Evolutionary conservation across 2,797 vertebrate species (phyloP), one percentile per base, ranked within the genome.

Genomic region (Potorous gilbertii): DNA sequence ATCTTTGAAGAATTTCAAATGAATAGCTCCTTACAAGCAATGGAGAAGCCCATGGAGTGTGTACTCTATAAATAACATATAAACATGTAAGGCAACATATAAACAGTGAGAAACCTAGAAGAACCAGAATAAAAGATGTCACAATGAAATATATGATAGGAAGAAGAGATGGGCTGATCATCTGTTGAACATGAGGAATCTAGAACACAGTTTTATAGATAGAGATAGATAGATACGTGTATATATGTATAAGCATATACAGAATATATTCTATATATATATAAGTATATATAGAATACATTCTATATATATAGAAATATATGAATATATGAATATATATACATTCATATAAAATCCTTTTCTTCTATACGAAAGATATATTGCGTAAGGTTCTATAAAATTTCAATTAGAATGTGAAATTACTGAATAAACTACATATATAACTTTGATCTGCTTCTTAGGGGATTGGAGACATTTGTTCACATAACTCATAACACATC

Each of bases 381-480:
- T 91, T 57, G 34, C n/a, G 54, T 54, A 34, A 90, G 90, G 1
- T 1, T 34, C 2, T 94, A 21, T 56, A 66, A 93, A 95, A 92
- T 52, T 34, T 55, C 89, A 56, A 29, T 54, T 1, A 91, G 92
- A 95, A 94, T 74, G 54, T 95, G 55, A 93, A 97, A 96, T 94
- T 96, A 96, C 91, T 93, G 55, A 96, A 94, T 93, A 95, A 94
- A 94, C 92, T 93, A 94, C 52, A 52, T 50, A 55, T 90, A 74
- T 87, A 89, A 87, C 92, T 96, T 96, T 92, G 55, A 18, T 90
- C 52, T 12, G 62, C 92, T 87, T 96, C 40, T n/a, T 40, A 11
- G 94, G 50, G 93, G 94, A 18, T 13, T 40, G 46, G 93, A 93
- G 95, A 96, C 94, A 95, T 96, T 94, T 96, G 94, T 90, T 57